These are phyloP conservation scores for Myodes glareolus DNA, from an alignment of 2,113 vertebrate genomes.

Conservation along the genomic window DNA sequence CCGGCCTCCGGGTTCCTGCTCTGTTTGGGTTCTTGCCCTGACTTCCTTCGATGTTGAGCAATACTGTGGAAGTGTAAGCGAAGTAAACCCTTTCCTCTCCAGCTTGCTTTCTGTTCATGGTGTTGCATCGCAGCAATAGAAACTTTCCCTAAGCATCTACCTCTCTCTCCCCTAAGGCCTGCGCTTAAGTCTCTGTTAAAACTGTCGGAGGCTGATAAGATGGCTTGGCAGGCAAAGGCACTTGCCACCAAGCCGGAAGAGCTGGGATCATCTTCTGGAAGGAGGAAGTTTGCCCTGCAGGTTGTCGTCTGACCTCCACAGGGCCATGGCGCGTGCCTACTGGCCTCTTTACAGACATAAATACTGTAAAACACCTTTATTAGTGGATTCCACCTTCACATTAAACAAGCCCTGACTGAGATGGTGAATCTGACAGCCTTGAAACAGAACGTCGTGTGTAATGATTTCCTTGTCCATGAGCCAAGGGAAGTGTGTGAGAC, in stretches of 20 bases:
- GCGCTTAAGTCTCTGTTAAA: not conserved
- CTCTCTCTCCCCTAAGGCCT: not conserved
- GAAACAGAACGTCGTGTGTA: not conserved
- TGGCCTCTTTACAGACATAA: not conserved
- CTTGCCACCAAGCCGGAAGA: not conserved
- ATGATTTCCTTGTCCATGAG: not conserved
- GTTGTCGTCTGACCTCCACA: not conserved
- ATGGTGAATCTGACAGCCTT: not conserved
- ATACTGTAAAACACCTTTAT: not conserved
- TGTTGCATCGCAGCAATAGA: not conserved
- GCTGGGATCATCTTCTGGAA: not conserved
- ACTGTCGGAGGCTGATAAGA: not conserved
- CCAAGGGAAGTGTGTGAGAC: not conserved
- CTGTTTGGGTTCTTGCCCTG: not conserved
- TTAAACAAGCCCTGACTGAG: not conserved
- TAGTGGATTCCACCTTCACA: no score
- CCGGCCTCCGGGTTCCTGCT: not conserved
- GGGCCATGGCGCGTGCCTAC: not conserved
- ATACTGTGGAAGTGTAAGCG: not conserved
- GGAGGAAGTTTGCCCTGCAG: not conserved
- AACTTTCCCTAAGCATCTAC: not conserved
- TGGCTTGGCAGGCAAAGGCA: not conserved
- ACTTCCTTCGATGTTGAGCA: not conserved
- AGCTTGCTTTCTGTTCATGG: not conserved
- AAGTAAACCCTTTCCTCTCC: not conserved